Conservation (phyloP, 37 sponge, comb jelly and placozoan species). For the Bolinopsis microptera region DNA sequence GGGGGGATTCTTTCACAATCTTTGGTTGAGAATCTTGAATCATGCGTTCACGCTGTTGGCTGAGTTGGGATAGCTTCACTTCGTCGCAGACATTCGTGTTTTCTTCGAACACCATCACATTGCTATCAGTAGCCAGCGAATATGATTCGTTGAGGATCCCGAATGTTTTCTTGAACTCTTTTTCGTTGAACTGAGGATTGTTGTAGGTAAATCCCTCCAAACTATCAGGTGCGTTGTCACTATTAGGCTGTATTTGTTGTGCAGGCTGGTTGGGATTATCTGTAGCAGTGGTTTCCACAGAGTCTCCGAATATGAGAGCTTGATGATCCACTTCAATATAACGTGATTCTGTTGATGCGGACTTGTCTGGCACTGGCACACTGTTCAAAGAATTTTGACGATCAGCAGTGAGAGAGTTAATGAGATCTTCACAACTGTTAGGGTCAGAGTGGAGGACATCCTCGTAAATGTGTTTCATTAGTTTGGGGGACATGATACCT, state of each 20-base stretch:
- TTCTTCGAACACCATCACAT: not conserved
- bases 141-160: not conserved
- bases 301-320: constrained; percentile 27
- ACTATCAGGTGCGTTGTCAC: constrained; percentile 9
- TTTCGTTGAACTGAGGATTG: not conserved
- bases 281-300: not conserved
- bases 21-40: constrained; percentile 25
- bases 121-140: not conserved
- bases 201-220: constrained; percentile 48
- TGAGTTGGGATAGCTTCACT: not conserved
- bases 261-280: not conserved
- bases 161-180: constrained; percentile 56
- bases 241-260: not conserved
- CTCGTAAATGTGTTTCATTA: constrained; percentile 41
- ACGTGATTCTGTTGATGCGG: not conserved
- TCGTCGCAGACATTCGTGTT: not conserved
- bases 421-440: not conserved
- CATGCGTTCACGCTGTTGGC: not conserved
- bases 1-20: not conserved
- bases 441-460: constrained; percentile 45
- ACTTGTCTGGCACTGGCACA: not conserved
- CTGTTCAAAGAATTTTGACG: not conserved
- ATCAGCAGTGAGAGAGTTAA: constrained; percentile 2
- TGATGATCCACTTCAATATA: not conserved
- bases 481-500: constrained; percentile 21